phyloP scores from a whole-genome alignment of 2,113 vertebrate genomes.

The Rhinopomastus cyanomelas region DNA sequence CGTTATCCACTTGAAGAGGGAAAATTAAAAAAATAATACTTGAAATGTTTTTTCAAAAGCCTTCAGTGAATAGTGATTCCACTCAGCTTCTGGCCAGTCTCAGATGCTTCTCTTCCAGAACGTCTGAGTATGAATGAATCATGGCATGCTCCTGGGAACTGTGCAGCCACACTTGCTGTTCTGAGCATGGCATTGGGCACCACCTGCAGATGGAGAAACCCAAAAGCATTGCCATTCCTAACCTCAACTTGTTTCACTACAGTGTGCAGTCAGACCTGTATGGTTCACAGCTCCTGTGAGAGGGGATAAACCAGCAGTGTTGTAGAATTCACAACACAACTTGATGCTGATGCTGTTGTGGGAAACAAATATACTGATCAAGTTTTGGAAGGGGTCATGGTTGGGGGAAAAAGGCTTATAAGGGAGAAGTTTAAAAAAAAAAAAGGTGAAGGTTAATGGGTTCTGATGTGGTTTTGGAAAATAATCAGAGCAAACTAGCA shows the following conservation, averaged over 20 bases:
- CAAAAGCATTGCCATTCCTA: not conserved
- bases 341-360: not conserved
- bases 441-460: not conserved
- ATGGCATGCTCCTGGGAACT: not conserved
- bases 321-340: not conserved
- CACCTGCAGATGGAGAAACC: not conserved
- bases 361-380: not conserved
- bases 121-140: slow-evolving; percentile 51
- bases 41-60: slow-evolving; percentile 54
- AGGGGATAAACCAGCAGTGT: not conserved
- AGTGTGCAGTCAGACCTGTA: not conserved
- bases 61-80: slow-evolving; percentile 32
- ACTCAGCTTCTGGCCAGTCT: slow-evolving; percentile 41
- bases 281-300: not conserved
- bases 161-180: slow-evolving; percentile 9
- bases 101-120: slow-evolving; percentile 52
- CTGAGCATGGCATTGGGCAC: slow-evolving; percentile 30
- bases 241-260: not conserved
- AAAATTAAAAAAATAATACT: slow-evolving; percentile 75
- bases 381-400: not conserved
- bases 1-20: slow-evolving; percentile 70
- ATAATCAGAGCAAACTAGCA: not conserved
- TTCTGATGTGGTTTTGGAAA: not conserved
- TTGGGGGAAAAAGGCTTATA: not conserved
- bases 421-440: no score